phyloP scores from a whole-genome alignment of 2,888 invertebrate genomes.

The Orthosia incerta region DNA sequence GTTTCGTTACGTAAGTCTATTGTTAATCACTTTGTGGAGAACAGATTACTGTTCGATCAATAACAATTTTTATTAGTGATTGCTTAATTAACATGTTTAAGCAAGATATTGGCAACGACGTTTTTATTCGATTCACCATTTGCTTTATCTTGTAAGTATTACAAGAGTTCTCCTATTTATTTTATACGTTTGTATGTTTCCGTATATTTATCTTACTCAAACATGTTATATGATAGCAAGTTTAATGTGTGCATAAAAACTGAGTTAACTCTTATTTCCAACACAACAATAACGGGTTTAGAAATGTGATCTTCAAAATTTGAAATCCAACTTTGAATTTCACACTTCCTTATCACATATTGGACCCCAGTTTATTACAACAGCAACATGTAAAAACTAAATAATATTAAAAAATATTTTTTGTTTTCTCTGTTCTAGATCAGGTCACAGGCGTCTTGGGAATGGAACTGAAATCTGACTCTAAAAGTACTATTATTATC shows the following conservation, averaged over 20 bases:
- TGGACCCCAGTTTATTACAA: conserved; percentile 88
- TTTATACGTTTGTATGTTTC: background rate
- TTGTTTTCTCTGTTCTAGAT: conserved; percentile 81
- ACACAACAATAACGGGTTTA: conserved; percentile 67
- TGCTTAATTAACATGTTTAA: conserved; percentile 48
- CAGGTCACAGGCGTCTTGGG: conserved; percentile 56
- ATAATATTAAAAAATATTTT: conserved; percentile 83
- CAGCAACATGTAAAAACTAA: conserved; percentile 86
- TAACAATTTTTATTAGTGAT: conserved; percentile 46
- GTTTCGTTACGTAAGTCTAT: conserved; percentile 53
- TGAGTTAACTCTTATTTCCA: conserved; percentile 59
- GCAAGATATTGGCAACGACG: conserved; percentile 7
- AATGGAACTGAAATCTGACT: conserved; percentile 56
- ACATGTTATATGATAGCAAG: conserved; percentile 41
- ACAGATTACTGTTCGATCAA: conserved; percentile 51
- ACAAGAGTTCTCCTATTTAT: background rate
- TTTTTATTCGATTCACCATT: background rate
- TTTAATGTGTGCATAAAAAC: conserved; percentile 61
- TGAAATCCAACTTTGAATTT: conserved; percentile 71
- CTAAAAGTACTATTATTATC: conserved; percentile 68
- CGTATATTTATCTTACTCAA: conserved; percentile 23
- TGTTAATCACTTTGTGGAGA: conserved; percentile 49
- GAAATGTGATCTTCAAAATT: conserved; percentile 69
- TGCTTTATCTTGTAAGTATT: background rate
- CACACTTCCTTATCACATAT: conserved; percentile 78